phyloP scores from a whole-genome alignment of 2,113 vertebrate species.

The Odocoileus hemionus region DNA sequence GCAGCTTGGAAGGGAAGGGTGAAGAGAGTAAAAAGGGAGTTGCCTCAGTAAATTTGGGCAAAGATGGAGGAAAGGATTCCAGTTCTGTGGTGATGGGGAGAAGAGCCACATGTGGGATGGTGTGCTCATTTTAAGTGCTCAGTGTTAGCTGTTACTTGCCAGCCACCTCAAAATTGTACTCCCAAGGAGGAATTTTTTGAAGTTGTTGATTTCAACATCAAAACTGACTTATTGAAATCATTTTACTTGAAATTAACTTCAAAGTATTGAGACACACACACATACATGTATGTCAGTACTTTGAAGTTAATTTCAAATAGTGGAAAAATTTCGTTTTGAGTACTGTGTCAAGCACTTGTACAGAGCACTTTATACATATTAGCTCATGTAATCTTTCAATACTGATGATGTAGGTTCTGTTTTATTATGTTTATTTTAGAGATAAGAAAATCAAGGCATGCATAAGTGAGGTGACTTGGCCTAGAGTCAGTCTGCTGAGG shows the following conservation, averaged over 20 bases:
- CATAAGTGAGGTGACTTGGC: not conserved
- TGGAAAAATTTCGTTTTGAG: not conserved
- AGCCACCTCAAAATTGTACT: not conserved
- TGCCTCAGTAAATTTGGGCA: constrained; percentile 2
- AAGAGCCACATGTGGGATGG: not conserved
- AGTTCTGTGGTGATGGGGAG: not conserved
- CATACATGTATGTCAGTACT: not conserved
- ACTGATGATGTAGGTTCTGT: not conserved
- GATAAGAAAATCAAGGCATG: not conserved
- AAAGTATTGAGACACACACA: not conserved
- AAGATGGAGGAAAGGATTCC: not conserved
- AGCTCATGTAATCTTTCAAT: not conserved
- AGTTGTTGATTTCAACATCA: not conserved
- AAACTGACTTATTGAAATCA: not conserved
- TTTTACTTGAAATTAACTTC: not conserved
- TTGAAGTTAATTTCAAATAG: not conserved
- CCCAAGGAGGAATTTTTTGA: constrained; percentile 1
- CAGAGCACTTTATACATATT: not conserved
- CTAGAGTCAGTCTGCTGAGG: not conserved
- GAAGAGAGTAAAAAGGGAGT: not conserved
- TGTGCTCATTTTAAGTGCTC: not conserved
- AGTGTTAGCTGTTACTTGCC: not conserved
- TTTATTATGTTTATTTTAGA: not conserved
- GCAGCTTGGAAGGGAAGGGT: not conserved
- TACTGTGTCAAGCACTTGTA: not conserved